Conservation (phyloP, 2,797 vertebrate species). For the Leptatherina wallacei region DNA sequence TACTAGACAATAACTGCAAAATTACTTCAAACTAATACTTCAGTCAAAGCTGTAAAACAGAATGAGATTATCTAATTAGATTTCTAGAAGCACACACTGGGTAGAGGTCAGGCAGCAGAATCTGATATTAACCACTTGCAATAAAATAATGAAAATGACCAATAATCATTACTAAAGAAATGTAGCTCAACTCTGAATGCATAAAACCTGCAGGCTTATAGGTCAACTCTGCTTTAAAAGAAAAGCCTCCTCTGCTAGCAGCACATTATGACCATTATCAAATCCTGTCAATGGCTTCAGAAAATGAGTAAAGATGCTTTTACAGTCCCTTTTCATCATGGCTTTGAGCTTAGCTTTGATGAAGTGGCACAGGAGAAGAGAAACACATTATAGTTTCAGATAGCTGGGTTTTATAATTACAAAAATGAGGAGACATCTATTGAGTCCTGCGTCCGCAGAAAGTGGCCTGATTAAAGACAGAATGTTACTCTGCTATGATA, state of each 20-base stretch:
- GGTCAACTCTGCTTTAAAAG: slow-evolving; percentile 20
- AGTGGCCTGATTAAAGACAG: slow-evolving; percentile 47
- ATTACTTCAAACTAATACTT: not conserved
- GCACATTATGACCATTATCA: slow-evolving; percentile 31
- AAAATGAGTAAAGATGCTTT: slow-evolving; percentile 32
- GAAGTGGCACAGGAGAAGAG: slow-evolving; percentile 29
- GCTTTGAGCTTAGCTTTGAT: slow-evolving; percentile 42
- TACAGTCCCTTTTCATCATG: slow-evolving; percentile 25
- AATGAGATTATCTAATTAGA: slow-evolving; percentile 11
- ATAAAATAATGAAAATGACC: slow-evolving; percentile 18
- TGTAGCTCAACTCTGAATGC: slow-evolving; percentile 6
- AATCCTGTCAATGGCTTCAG: slow-evolving; percentile 28
- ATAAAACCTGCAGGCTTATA: slow-evolving; percentile 16
- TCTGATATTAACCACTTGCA: slow-evolving; percentile 20
- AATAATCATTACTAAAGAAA: slow-evolving; percentile 22
- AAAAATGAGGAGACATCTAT: slow-evolving; percentile 35
- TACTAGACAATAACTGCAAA: not conserved
- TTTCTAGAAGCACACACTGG: not conserved
- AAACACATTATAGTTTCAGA: slow-evolving; percentile 37
- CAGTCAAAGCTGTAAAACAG: not conserved
- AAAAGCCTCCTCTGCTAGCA: slow-evolving; percentile 24
- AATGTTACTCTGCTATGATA: slow-evolving; percentile 27
- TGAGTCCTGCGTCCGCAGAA: slow-evolving; percentile 50
- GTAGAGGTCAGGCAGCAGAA: slow-evolving; percentile 21
- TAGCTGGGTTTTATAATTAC: slow-evolving; percentile 33